Conservation (phyloP, 2,888 invertebrate species). For the Conchocele bisecta region DNA sequence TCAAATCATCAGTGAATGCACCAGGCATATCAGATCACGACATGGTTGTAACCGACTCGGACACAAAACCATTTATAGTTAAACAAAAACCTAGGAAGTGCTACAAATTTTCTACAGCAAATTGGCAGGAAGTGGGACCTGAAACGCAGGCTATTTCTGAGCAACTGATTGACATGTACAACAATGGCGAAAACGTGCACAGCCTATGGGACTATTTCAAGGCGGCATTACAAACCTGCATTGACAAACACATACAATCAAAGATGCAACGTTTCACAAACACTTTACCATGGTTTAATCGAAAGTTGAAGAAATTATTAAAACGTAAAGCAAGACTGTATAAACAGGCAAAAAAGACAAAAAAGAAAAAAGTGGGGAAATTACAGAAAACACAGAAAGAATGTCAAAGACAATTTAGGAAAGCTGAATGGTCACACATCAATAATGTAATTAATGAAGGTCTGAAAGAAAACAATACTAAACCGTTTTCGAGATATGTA, state of each 20-base stretch:
- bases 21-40: conserved; percentile 38
- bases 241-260: conserved; percentile 6
- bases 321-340: conserved; percentile 33
- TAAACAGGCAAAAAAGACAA: conserved; percentile 33
- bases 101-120: conserved; percentile 30
- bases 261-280: conserved; percentile 12
- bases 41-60: conserved; percentile 30
- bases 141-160: neutral
- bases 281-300: conserved; percentile 22
- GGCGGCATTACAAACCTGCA: neutral
- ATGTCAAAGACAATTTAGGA: conserved; percentile 14
- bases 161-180: neutral
- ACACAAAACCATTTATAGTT: conserved; percentile 29
- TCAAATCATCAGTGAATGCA: conserved; percentile 22
- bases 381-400: conserved; percentile 27
- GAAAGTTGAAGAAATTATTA: conserved; percentile 11
- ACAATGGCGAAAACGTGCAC: neutral
- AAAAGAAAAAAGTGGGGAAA: conserved; percentile 30
- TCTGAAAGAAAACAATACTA: conserved; percentile 40
- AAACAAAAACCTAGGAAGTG: conserved; percentile 27
- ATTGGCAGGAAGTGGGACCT: conserved; percentile 20
- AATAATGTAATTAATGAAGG: conserved; percentile 37
- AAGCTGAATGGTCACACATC: conserved; percentile 34
- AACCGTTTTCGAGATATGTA: conserved; percentile 35
- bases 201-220: conserved; percentile 13